Evolutionary conservation across 2,113 vertebrate species (phyloP).

Genomic region (Numenius arquata): DNA sequence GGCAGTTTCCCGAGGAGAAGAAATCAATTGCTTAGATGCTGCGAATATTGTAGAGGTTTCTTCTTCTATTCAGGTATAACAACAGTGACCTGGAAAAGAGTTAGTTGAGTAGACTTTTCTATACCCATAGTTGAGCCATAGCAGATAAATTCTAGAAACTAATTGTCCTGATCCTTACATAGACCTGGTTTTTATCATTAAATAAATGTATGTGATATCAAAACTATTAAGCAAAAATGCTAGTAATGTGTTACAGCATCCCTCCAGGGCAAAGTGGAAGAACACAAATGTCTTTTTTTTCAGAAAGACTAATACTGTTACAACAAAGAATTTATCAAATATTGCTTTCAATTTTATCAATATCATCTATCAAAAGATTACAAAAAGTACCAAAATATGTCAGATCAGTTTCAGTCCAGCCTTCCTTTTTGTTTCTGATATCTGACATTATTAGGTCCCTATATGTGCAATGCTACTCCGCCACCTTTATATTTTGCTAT

Average conservation of each 20-base stretch:
- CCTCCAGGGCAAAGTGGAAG: neutral
- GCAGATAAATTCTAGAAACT: neutral
- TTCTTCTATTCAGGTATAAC: neutral
- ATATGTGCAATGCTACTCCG: neutral
- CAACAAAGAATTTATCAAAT: neutral
- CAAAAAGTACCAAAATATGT: neutral
- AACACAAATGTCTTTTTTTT: neutral
- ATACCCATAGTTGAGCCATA: neutral
- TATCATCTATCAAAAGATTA: neutral
- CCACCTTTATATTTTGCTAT: neutral
- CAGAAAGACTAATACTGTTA: neutral
- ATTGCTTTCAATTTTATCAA: neutral
- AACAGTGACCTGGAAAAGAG: neutral
- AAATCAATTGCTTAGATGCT: neutral
- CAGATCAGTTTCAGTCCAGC: neutral
- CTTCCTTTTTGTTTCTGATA: neutral
- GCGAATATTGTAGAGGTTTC: neutral
- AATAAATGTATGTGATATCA: neutral
- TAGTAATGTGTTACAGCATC: neutral
- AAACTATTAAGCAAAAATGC: neutral
- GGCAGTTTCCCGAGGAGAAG: neutral
- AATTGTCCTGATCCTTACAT: neutral
- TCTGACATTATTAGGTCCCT: neutral
- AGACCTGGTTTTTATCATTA: neutral
- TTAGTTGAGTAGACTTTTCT: neutral